Evolutionary conservation across 2,888 invertebrate genomes (phyloP).

Genomic region (Augochlorella aurata): DNA sequence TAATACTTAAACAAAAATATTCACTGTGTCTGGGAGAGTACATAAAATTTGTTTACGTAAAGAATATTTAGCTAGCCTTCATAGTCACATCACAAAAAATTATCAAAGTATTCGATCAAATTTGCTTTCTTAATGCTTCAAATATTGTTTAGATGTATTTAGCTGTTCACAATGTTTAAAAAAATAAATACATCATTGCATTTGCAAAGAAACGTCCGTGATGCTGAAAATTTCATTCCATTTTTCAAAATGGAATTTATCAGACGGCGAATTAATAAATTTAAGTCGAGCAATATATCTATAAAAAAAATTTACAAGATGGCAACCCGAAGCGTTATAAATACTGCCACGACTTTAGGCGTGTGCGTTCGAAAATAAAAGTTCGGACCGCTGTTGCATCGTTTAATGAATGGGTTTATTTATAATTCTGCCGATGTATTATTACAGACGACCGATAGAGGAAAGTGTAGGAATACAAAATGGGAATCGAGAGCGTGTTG

Average conservation of each 20-base stretch:
- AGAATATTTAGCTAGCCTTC: neutral
- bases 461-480: slow-evolving; percentile 46
- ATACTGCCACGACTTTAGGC: neutral
- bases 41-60: too few relatives aligned
- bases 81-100: neutral
- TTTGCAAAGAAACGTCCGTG: too few relatives aligned
- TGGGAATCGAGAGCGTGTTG: slow-evolving; percentile 76
- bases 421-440: neutral
- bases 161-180: too few relatives aligned
- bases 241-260: too few relatives aligned
- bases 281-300: too few relatives aligned
- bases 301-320: neutral
- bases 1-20: too few relatives aligned
- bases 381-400: neutral
- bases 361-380: neutral
- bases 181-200: too few relatives aligned
- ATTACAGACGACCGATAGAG: slow-evolving; percentile 18
- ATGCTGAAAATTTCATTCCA: too few relatives aligned
- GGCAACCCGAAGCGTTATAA: neutral
- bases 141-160: too few relatives aligned
- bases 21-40: too few relatives aligned
- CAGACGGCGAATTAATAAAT: too few relatives aligned
- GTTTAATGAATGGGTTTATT: neutral
- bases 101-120: neutral
- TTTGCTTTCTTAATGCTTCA: too few relatives aligned